Conservation (phyloP, 2,797 vertebrate genomes). For the Staurois parvus region DNA sequence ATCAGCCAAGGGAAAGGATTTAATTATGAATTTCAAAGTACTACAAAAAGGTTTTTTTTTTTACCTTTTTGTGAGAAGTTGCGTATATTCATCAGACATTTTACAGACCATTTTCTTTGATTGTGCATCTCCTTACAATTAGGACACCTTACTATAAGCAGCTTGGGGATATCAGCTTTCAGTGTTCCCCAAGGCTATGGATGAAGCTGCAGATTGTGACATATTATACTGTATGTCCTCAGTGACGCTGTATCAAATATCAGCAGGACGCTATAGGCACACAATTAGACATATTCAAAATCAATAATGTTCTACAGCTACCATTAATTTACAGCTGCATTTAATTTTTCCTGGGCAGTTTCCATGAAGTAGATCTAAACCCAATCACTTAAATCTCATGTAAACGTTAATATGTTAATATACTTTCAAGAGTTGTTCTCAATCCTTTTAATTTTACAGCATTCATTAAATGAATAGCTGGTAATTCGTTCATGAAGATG, state of each 20-base stretch:
- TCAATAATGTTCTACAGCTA: conserved; percentile 37
- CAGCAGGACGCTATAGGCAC: conserved; percentile 33
- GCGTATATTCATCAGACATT: neutral
- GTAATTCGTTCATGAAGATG: neutral
- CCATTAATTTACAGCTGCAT: conserved; percentile 22
- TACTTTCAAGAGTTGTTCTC: too few species aligned
- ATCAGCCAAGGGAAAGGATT: conserved; percentile 60
- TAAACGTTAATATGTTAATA: too few species aligned
- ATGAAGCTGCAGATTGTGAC: conserved; percentile 56
- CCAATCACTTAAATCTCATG: too few species aligned
- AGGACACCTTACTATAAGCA: conserved; percentile 36
- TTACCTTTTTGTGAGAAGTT: neutral
- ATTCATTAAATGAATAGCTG: neutral
- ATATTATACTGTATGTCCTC: conserved; percentile 54
- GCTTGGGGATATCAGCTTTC: conserved; percentile 37
- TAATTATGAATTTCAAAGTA: conserved; percentile 60
- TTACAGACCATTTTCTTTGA: conserved; percentile 11
- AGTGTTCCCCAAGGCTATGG: conserved; percentile 22
- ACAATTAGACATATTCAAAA: conserved; percentile 52
- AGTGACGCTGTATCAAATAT: conserved; percentile 45
- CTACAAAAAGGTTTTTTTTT: conserved; percentile 13
- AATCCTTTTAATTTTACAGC: neutral
- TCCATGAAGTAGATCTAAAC: too few species aligned
- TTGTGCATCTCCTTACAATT: conserved; percentile 12
- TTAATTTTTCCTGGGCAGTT: too few species aligned